These are phyloP conservation scores for Petroica traversi DNA, from an alignment of 2,113 vertebrate genomes.

Conservation along the genomic window DNA sequence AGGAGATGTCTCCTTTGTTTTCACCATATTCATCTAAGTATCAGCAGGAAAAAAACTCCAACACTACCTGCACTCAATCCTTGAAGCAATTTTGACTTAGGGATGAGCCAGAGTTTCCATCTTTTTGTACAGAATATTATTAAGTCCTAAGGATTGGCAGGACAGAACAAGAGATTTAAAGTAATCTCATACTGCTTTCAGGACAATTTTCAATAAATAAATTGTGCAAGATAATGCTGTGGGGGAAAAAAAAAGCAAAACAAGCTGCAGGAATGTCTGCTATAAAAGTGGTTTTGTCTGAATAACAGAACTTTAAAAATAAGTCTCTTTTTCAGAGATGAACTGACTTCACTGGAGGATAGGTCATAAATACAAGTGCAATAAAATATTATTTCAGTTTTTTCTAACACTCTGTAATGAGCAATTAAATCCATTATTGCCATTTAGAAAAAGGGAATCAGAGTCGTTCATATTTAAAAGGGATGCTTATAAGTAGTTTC, in stretches of 20 bases:
- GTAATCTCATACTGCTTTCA: background rate
- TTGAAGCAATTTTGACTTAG: background rate
- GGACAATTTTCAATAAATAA: background rate
- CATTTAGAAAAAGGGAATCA: background rate
- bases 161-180: background rate
- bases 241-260: background rate
- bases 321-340: background rate
- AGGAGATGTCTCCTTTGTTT: background rate
- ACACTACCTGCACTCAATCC: background rate
- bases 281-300: background rate
- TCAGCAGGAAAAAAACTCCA: background rate
- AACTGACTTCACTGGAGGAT: background rate
- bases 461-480: conserved; percentile 4
- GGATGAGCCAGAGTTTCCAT: background rate
- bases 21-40: background rate
- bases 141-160: background rate
- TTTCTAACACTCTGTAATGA: background rate
- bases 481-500: conserved; percentile 35
- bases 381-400: background rate
- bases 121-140: background rate
- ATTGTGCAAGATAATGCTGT: background rate
- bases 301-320: background rate
- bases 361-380: background rate
- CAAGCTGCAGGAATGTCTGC: background rate
- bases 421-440: conserved; percentile 22